Evolutionary conservation across 1,140 invertebrate species (phyloP).

Genomic region (Cephus cinctus): DNA sequence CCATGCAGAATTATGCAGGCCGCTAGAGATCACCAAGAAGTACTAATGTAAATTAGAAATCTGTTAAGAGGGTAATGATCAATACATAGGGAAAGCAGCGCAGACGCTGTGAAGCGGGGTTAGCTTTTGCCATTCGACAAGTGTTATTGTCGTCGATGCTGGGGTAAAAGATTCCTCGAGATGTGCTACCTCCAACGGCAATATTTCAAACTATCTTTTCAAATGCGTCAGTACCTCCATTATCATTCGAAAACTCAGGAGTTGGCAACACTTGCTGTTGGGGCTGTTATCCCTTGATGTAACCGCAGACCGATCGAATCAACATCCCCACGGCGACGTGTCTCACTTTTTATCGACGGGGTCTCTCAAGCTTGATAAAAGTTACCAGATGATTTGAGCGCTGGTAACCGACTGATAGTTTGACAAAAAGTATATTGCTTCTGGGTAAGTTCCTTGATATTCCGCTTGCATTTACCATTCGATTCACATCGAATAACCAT

Average conservation of each 20-base stretch:
- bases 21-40: constrained; percentile 14
- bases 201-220: constrained; percentile 32
- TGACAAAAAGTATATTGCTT: no score
- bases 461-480: no score
- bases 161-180: constrained; percentile 10
- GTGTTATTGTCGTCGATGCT: constrained; percentile 34
- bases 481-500: constrained; percentile 3
- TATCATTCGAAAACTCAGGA: constrained; percentile 27
- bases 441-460: no score
- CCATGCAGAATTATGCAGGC: constrained; percentile 9
- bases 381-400: no score
- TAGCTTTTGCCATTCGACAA: constrained; percentile 37
- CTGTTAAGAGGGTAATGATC: constrained; percentile 56
- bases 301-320: no score
- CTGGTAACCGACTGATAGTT: no score
- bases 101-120: constrained; percentile 28
- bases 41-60: constrained; percentile 53
- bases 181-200: constrained; percentile 50
- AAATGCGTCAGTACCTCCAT: constrained; percentile 24
- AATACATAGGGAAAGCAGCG: constrained; percentile 43
- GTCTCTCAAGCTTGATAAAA: no score
- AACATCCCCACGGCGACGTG: no score
- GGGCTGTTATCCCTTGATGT: no score
- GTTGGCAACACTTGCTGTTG: no score
- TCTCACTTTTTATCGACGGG: no score